A percentile compares a stretch with the other conserved stretches of the same genome.
Conservation (phyloP, 2,797 vertebrate genomes). For the Hypotaenidia okinawae region DNA sequence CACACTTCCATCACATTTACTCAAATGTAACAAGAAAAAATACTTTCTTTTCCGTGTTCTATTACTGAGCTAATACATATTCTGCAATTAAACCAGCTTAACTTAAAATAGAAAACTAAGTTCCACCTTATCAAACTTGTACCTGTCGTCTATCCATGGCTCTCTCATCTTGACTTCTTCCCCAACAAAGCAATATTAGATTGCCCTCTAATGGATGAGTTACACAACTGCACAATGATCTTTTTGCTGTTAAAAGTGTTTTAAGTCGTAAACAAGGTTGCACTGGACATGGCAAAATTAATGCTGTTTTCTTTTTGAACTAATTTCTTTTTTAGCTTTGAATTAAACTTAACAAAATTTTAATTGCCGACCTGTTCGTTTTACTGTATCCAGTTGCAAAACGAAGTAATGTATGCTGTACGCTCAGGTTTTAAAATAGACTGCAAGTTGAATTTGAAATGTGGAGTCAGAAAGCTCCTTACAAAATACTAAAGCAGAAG, state of each 20-base stretch:
- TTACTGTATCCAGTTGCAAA: not conserved
- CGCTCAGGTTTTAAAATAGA: not conserved
- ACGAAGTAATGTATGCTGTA: not conserved
- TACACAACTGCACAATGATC: constrained; percentile 55
- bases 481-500: not conserved
- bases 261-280: not conserved
- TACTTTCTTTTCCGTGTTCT: not conserved
- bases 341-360: not conserved
- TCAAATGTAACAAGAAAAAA: not conserved
- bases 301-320: not conserved
- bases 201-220: constrained; percentile 76
- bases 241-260: not conserved
- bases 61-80: not conserved
- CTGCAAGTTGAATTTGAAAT: not conserved
- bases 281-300: not conserved
- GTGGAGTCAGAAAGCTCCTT: not conserved
- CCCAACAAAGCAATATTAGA: constrained; percentile 59
- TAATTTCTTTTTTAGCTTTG: not conserved
- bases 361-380: not conserved
- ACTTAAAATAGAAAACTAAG: not conserved
- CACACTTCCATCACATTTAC: not conserved
- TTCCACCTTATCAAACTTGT: not conserved
- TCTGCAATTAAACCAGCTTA: not conserved
- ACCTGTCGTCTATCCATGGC: not conserved
- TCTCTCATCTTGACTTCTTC: not conserved